These are phyloP conservation scores for Agelas oroides DNA, from an alignment of 37 sponge, comb jelly and placozoan genomes.

Conservation along the genomic window DNA sequence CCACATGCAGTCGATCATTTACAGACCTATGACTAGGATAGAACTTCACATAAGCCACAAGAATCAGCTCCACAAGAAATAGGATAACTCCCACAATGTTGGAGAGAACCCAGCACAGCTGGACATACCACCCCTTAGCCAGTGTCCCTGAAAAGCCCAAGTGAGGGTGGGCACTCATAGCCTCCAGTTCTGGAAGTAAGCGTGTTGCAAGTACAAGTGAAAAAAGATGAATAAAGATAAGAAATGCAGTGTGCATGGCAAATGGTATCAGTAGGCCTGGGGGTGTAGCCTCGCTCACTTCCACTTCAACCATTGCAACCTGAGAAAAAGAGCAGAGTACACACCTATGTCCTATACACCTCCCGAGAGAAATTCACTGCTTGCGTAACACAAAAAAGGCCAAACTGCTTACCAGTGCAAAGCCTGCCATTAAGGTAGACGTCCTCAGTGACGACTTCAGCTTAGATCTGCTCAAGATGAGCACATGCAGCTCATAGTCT, in stretches of 20 bases:
- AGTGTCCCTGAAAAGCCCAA: conserved; percentile 27
- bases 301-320: conserved; percentile 85
- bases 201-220: conserved; percentile 75
- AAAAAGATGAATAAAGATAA: conserved; percentile 72
- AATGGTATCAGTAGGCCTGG: conserved; percentile 59
- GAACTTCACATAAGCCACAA: conserved; percentile 79
- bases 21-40: conserved; percentile 6
- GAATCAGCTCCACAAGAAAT: conserved; percentile 62
- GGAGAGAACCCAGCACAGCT: conserved; percentile 72
- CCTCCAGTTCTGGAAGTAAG: conserved; percentile 77
- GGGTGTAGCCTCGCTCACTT: conserved; percentile 17
- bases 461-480: conserved; percentile 61
- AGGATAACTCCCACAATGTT: conserved; percentile 69
- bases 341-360: no score
- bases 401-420: conserved; percentile 80
- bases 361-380: no score
- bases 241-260: conserved; percentile 67
- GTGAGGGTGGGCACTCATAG: conserved; percentile 40
- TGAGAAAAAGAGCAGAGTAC: not conserved
- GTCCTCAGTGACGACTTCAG: conserved; percentile 79
- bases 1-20: conserved; percentile 22
- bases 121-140: conserved; percentile 49
- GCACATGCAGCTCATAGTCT: conserved; percentile 63
- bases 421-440: conserved; percentile 78
- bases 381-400: no score